Evolutionary conservation across 2,797 vertebrate genomes (phyloP), one percentile per base, ranked within the genome.

Genomic region (Anisognathus igniventris): DNA sequence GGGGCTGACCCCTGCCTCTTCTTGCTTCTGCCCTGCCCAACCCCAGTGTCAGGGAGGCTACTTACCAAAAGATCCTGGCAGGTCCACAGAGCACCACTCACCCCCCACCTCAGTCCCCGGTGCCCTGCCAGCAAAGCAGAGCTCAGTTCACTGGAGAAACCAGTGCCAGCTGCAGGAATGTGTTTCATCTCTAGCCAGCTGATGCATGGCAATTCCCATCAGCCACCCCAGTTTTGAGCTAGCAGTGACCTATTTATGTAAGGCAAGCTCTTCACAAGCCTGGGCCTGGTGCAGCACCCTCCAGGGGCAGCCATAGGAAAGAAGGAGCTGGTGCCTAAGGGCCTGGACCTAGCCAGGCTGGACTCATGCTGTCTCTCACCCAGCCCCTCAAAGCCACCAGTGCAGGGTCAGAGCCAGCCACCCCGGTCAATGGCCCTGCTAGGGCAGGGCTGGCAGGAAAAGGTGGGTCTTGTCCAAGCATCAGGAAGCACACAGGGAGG

Each of bases 401-500:
- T 3, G 7, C 39, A 28, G 47, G 54, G 13, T 40, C 60, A 42
- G 42, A 13, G 35, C 22, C 7, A 22, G 70, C 57, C 57, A 7
- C 44, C 17, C 39, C 27, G 77, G 70, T 50, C 9, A 1, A 57
- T n/a, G 66, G 58, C 54, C 58, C 57, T 35, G 30, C 66, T 42
- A 17, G 25, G 58, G 64, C 71, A 8, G n/a, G 48, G 56, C 75
- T 66, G 79, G 44, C 92, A 92, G 95, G 91, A 95, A 96, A 95
- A 95, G 91, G 94, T 93, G 92, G 88, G 82, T 83, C 85, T 72
- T 44, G 62, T 83, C 58, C 1, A 1, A 83, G 39, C 53, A 21
- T 42, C 92, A 83, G 95, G 91, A 93, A 95, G 40, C 56, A 0
- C 42, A 37, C 35, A 60, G 94, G 95, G 92, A 93, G 87, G 92